A percentile compares a stretch with the other conserved stretches of the same genome.
Conservation (phyloP, 2,888 invertebrate genomes). For the Heliconius aoede region DNA sequence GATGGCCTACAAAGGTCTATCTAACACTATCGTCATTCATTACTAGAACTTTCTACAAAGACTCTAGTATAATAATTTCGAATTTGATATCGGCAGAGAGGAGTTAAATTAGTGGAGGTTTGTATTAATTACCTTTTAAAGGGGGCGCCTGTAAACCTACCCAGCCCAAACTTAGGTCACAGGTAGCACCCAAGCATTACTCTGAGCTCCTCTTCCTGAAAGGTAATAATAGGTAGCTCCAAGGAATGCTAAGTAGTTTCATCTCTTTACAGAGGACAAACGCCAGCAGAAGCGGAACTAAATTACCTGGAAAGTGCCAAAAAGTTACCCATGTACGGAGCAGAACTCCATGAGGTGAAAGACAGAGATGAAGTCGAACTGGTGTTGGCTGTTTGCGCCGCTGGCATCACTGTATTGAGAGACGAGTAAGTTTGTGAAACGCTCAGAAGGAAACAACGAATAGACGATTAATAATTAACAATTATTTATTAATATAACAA, state of each 20-base stretch:
- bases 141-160: too few relatives aligned
- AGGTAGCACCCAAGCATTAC: too few relatives aligned
- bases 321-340: slow-evolving; percentile 99
- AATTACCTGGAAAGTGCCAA: slow-evolving; percentile 99
- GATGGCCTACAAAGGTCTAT: too few relatives aligned
- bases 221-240: too few relatives aligned
- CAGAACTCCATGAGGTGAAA: slow-evolving; percentile 96
- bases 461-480: too few relatives aligned
- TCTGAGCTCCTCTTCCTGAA: neutral
- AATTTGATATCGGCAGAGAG: neutral
- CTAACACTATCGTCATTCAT: too few relatives aligned
- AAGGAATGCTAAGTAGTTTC: neutral
- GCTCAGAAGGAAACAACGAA: too few relatives aligned
- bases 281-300: slow-evolving; percentile 97
- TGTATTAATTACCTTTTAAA: neutral
- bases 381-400: slow-evolving; percentile 96
- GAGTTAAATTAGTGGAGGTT: neutral
- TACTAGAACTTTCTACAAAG: too few relatives aligned
- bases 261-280: slow-evolving; percentile 91
- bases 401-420: slow-evolving; percentile 95
- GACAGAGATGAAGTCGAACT: slow-evolving; percentile 96
- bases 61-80: neutral
- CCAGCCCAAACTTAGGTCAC: too few relatives aligned
- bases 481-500: too few relatives aligned
- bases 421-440: slow-evolving; percentile 84